phyloP scores from a whole-genome alignment of 2,797 vertebrate species.

The Furcifer pardalis region DNA sequence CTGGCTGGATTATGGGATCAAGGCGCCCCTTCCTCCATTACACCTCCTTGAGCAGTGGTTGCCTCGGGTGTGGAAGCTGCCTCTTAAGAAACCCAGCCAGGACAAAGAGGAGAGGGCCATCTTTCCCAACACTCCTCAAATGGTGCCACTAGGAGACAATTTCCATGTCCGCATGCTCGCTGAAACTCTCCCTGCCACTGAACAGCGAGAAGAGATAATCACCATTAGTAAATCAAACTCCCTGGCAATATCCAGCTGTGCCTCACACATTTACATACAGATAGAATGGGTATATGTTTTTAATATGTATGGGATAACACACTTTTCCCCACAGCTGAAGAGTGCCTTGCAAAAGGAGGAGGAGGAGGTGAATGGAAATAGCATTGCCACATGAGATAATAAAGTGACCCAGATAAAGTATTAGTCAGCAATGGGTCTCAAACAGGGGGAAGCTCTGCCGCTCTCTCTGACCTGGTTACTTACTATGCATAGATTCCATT shows the following conservation, averaged over 20 bases:
- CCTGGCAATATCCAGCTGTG: conserved; percentile 97
- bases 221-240: conserved; percentile 99
- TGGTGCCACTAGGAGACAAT: conserved; percentile 80
- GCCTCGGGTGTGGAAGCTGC: too few relatives aligned
- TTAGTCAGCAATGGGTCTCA: conserved; percentile 83
- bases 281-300: conserved; percentile 98
- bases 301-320: conserved; percentile 88
- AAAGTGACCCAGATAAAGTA: conserved; percentile 85
- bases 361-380: conserved; percentile 76
- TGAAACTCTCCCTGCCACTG: conserved; percentile 78
- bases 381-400: conserved; percentile 82
- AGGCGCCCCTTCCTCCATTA: neutral
- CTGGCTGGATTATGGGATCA: neutral
- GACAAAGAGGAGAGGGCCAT: conserved; percentile 49
- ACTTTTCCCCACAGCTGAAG: conserved; percentile 79
- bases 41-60: neutral
- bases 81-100: neutral
- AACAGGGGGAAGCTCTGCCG: conserved; percentile 75
- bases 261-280: conserved; percentile 97
- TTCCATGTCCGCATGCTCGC: conserved; percentile 80
- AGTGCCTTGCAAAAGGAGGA: conserved; percentile 76
- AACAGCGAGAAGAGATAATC: conserved; percentile 98
- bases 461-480: conserved; percentile 81
- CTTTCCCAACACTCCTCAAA: conserved; percentile 79
- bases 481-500: conserved; percentile 85